phyloP scores from a whole-genome alignment of 2,113 vertebrate genomes.

The Boulengeromyrus knoepffleri region DNA sequence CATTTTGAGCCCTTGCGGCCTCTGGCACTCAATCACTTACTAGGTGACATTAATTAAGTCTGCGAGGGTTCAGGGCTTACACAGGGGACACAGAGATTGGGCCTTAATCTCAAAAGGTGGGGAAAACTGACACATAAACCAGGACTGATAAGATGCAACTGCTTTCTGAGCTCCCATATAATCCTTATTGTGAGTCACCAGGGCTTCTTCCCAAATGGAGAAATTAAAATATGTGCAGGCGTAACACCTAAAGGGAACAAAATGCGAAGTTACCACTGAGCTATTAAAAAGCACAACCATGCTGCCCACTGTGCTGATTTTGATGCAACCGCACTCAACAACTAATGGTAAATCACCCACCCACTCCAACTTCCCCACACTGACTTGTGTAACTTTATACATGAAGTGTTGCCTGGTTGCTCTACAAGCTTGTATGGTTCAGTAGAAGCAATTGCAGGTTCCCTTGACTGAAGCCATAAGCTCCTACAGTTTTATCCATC shows the following conservation, averaged over 20 bases:
- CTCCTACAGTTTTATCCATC: background rate
- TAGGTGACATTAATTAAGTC: background rate
- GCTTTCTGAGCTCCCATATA: background rate
- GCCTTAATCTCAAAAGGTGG: background rate
- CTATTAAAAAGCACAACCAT: background rate
- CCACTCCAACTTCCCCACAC: background rate
- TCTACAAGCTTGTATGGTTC: too few species aligned
- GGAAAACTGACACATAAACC: background rate
- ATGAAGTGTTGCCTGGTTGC: background rate
- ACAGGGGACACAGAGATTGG: background rate
- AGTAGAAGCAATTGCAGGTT: background rate
- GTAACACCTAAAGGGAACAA: background rate
- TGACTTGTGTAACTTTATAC: background rate
- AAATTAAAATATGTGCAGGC: background rate
- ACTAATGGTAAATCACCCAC: background rate
- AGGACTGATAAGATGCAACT: background rate
- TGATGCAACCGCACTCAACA: background rate
- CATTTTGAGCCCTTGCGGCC: background rate
- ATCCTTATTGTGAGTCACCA: background rate
- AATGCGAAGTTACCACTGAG: background rate
- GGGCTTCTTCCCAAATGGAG: background rate
- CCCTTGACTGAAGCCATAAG: background rate
- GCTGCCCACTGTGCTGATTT: too few species aligned
- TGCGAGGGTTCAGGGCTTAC: background rate
- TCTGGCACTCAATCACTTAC: background rate